phyloP scores from a whole-genome alignment of 2,888 invertebrate species.

The Temnothorax rugatulus region DNA sequence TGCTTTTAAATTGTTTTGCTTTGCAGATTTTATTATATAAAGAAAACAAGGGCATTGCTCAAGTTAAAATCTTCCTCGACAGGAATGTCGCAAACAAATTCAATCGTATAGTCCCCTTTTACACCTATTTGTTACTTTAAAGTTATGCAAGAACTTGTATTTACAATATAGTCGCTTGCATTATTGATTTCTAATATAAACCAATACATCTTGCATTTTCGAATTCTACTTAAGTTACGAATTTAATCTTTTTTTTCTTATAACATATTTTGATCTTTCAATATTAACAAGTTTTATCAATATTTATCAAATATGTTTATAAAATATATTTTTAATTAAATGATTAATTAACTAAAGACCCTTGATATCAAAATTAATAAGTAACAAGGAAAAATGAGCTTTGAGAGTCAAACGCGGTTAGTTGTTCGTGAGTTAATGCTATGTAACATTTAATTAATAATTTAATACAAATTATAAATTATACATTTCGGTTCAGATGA shows the following conservation, averaged over 20 bases:
- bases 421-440: too few relatives aligned
- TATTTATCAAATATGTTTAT: neutral
- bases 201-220: neutral
- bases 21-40: neutral
- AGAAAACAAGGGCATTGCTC: neutral
- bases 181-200: neutral
- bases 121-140: neutral
- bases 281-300: neutral
- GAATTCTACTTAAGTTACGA: neutral
- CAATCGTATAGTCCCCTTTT: neutral
- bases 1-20: neutral
- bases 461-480: too few relatives aligned
- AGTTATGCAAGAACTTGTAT: neutral
- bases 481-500: too few relatives aligned
- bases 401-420: too few relatives aligned
- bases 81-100: neutral
- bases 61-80: neutral
- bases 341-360: too few relatives aligned
- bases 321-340: neutral
- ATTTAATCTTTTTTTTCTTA: neutral
- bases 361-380: too few relatives aligned
- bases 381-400: too few relatives aligned
- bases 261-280: neutral
- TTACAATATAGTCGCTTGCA: neutral
- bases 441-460: too few relatives aligned